Evolutionary conservation across 1,140 invertebrate genomes (phyloP).

Genomic region (Aphis gossypii): DNA sequence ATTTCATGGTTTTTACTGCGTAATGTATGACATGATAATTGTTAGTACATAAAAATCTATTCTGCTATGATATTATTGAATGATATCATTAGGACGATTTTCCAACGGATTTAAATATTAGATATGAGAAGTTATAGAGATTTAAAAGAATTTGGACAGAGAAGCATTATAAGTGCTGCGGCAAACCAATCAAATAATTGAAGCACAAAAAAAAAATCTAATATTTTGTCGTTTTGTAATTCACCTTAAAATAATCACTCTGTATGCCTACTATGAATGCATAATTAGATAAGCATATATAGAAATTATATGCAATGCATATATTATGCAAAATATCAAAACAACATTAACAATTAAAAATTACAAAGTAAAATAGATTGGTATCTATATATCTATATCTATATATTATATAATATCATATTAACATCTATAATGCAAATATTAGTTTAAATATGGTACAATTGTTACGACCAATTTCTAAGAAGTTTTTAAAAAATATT

Average conservation of each 20-base stretch:
- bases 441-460: background rate
- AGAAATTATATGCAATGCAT: background rate
- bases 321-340: slow-evolving; percentile 23
- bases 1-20: too few species aligned
- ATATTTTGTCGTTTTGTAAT: background rate
- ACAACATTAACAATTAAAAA: background rate
- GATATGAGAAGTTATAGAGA: background rate
- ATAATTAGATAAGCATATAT: background rate
- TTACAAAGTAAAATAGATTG: background rate
- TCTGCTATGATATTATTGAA: background rate
- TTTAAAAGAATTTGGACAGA: too few species aligned
- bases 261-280: background rate
- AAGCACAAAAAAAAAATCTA: background rate
- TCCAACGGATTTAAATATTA: background rate
- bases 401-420: background rate
- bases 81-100: background rate
- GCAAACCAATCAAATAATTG: too few species aligned
- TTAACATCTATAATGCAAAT: background rate
- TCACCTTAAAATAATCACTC: background rate
- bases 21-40: background rate
- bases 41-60: background rate
- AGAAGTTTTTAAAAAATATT: background rate
- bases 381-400: background rate
- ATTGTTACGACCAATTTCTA: background rate
- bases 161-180: too few species aligned